These are phyloP conservation scores for Anguilla marmorata DNA, from an alignment of 2,797 vertebrate species.

Conservation along the genomic window DNA sequence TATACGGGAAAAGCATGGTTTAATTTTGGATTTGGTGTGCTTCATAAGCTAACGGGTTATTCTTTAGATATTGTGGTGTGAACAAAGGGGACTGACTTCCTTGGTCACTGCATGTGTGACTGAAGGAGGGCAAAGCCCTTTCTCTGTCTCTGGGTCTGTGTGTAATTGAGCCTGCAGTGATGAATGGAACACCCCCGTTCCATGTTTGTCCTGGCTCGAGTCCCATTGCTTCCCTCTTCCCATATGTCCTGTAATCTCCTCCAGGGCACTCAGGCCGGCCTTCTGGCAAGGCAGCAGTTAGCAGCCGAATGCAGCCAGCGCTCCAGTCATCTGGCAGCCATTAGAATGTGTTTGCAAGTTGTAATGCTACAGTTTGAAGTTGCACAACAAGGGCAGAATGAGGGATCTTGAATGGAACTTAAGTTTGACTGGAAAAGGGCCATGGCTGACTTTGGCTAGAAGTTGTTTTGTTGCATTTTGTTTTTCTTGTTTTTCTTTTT, in stretches of 20 bases:
- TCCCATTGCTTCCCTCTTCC: background rate
- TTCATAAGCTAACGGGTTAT: background rate
- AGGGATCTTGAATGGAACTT: background rate
- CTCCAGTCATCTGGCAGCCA: background rate
- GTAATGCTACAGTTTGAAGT: background rate
- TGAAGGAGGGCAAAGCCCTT: background rate
- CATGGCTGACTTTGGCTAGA: background rate
- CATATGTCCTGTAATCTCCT: conserved; percentile 24
- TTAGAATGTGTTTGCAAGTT: conserved; percentile 2
- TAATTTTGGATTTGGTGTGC: background rate
- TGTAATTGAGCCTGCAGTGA: background rate
- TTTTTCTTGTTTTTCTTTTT: background rate
- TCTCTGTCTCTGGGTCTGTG: background rate
- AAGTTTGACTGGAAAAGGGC: background rate
- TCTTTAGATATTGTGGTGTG: background rate
- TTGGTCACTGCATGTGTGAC: background rate
- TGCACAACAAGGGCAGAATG: background rate
- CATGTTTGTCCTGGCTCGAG: conserved; percentile 10
- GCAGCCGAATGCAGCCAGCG: conserved; percentile 14
- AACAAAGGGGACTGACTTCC: background rate
- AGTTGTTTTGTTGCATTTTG: background rate
- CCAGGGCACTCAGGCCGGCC: conserved; percentile 1
- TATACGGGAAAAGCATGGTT: background rate
- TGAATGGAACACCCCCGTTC: background rate
- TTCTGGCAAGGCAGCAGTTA: conserved; percentile 12